phyloP scores from a whole-genome alignment of 2,888 invertebrate genomes.

The Teinopalpus imperialis region DNA sequence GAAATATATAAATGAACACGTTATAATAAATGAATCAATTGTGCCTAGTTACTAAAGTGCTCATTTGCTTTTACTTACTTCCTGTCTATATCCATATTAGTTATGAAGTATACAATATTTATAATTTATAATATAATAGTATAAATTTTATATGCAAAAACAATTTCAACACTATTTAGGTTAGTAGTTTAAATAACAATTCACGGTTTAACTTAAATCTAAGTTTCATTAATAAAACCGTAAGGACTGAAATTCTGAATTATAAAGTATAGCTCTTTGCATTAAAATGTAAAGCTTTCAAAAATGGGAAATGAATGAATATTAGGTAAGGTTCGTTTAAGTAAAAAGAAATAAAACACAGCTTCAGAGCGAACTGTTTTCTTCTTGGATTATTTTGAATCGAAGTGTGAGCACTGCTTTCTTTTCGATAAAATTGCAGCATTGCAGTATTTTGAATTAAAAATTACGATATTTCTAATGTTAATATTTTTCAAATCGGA shows the following conservation, averaged over 20 bases:
- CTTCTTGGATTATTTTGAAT: conserved; percentile 33
- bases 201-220: no score
- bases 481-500: no score
- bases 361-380: conserved; percentile 6
- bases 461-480: not conserved
- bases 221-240: not conserved
- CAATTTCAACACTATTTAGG: no score
- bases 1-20: no score
- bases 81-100: no score
- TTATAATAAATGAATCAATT: no score
- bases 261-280: not conserved
- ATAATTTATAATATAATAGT: no score
- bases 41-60: no score
- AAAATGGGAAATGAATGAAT: conserved; percentile 16
- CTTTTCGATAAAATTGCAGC: conserved; percentile 31
- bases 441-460: conserved; percentile 30
- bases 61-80: no score
- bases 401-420: conserved; percentile 28
- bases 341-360: conserved; percentile 6
- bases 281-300: conserved; percentile 6
- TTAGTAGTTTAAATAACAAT: no score
- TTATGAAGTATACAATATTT: no score
- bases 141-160: no score
- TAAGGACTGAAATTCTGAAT: not conserved
- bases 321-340: conserved; percentile 11